Evolutionary conservation across 2,797 vertebrate species (phyloP).

Genomic region (Sebastolobus altivelis): DNA sequence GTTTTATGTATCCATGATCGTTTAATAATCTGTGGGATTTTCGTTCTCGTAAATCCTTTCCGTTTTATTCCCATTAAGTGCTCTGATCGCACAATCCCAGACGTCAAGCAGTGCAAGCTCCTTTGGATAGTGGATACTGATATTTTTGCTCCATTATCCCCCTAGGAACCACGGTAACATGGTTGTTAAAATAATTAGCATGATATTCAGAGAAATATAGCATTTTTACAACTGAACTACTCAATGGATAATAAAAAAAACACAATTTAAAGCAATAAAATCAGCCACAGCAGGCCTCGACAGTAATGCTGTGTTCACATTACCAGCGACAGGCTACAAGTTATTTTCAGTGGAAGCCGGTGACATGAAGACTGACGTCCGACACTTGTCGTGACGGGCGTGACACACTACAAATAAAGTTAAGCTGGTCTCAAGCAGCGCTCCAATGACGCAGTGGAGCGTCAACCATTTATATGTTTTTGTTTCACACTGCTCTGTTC

Average conservation of each 20-base stretch:
- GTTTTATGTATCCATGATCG: slow-evolving; percentile 55
- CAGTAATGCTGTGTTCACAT: background rate
- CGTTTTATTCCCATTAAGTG: slow-evolving; percentile 59
- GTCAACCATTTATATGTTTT: background rate
- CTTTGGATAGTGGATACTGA: slow-evolving; percentile 49
- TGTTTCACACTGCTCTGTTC: background rate
- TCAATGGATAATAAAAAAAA: background rate
- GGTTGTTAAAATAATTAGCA: slow-evolving; percentile 2
- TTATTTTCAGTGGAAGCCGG: background rate
- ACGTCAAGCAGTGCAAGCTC: slow-evolving; percentile 53
- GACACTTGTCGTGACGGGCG: too few relatives aligned
- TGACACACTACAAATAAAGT: background rate
- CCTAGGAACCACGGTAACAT: background rate
- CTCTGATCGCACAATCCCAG: slow-evolving; percentile 50
- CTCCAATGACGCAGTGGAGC: too few relatives aligned
- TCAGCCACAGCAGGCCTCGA: background rate
- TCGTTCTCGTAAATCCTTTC: slow-evolving; percentile 60
- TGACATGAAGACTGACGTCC: background rate
- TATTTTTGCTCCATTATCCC: slow-evolving; percentile 48
- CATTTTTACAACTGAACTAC: background rate
- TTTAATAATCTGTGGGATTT: slow-evolving; percentile 66
- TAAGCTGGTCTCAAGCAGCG: background rate
- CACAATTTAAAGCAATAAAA: background rate
- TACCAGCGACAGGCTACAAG: background rate
- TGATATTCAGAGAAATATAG: background rate